phyloP scores from a whole-genome alignment of 2,113 vertebrate species.

The Hyperopisus bebe region DNA sequence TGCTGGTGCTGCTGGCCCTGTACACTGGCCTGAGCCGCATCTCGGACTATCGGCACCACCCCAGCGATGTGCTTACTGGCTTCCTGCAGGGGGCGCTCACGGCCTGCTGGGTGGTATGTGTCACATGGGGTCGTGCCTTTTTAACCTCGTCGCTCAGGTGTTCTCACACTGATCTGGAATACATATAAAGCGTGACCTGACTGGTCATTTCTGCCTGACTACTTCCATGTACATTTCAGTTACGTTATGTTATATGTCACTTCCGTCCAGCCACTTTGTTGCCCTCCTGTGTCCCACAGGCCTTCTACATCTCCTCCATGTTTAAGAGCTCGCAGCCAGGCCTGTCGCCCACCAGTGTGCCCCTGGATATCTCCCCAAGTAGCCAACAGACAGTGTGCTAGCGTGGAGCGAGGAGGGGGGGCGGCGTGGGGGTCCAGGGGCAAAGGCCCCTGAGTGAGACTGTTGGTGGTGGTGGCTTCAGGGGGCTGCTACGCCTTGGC shows the following conservation, averaged over 20 bases:
- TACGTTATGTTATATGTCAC: not conserved
- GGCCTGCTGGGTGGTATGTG: slow-evolving; percentile 72
- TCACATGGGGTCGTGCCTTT: not conserved
- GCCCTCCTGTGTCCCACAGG: slow-evolving; percentile 44
- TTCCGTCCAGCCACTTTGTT: slow-evolving; percentile 11
- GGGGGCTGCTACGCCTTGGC: not conserved
- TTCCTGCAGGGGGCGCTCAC: slow-evolving; percentile 69
- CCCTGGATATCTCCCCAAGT: slow-evolving; percentile 64
- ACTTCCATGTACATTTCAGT: not conserved
- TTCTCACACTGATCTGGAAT: not conserved
- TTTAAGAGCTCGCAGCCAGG: slow-evolving; percentile 56
- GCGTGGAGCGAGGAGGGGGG: slow-evolving; percentile 2
- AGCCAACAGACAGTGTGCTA: slow-evolving; percentile 72
- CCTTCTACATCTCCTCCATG: slow-evolving; percentile 70
- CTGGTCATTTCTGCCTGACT: not conserved
- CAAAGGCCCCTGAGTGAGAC: not conserved
- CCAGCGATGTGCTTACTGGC: slow-evolving; percentile 57
- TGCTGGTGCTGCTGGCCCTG: slow-evolving; percentile 66
- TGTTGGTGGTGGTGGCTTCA: not conserved
- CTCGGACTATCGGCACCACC: slow-evolving; percentile 69
- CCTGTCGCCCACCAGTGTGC: slow-evolving; percentile 42
- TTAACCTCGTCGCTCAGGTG: not conserved
- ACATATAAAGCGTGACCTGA: not conserved
- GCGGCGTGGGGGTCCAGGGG: not conserved
- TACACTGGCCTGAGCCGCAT: slow-evolving; percentile 66